phyloP scores from a whole-genome alignment of 2,888 invertebrate genomes.

The Zygogramma bicolorata region DNA sequence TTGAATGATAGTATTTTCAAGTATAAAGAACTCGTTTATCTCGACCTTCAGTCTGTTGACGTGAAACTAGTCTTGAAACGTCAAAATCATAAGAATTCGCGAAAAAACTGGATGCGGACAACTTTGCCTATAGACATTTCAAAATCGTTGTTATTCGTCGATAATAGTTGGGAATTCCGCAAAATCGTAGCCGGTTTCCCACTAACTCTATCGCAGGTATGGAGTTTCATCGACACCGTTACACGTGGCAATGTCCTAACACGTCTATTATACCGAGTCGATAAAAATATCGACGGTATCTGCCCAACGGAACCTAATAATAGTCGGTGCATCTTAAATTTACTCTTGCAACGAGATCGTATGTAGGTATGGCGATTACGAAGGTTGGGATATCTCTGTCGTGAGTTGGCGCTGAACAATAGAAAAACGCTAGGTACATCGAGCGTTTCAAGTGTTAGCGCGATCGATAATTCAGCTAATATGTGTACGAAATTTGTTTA shows the following conservation, averaged over 20 bases:
- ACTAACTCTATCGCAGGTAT: background rate
- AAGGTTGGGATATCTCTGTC: background rate
- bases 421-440: too few species aligned
- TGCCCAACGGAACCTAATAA: background rate
- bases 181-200: slow-evolving; percentile 13
- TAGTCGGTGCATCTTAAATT: slow-evolving; percentile 12
- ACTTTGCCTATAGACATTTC: background rate
- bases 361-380: background rate
- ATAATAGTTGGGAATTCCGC: slow-evolving; percentile 19
- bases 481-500: too few species aligned
- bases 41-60: too few species aligned
- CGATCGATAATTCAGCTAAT: too few species aligned
- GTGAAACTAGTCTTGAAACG: background rate
- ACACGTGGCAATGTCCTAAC: slow-evolving; percentile 19
- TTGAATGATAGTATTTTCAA: too few species aligned
- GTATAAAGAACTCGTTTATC: too few species aligned
- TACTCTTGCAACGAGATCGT: slow-evolving; percentile 7
- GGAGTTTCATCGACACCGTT: background rate
- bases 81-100: background rate
- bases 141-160: background rate
- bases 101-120: background rate
- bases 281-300: slow-evolving; percentile 5
- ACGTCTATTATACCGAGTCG: slow-evolving; percentile 7
- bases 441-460: too few species aligned
- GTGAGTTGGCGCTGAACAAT: background rate